Base-by-base conservation (phyloP, 2,888 invertebrate species). In the Athalia circularis region DNA sequence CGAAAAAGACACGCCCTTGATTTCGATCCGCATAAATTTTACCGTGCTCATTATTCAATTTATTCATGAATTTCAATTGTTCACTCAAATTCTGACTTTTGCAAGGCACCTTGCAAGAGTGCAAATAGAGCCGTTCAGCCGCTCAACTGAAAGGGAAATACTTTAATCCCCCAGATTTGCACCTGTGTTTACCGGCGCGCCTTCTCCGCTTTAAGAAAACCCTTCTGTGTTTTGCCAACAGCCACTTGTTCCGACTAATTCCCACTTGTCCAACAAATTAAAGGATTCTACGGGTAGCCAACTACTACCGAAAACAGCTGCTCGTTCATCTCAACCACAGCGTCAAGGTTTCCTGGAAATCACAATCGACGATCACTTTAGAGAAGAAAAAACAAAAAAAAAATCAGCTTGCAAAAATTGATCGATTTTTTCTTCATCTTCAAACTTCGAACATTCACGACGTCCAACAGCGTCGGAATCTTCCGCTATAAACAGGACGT, bases 1-100 rank as follows among this genome's bases (percentile, higher is more conserved):
- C 84, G 83, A 82, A 82, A 84, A 80, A 84, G 87, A 83, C 84
- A 86, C 87, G 87, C 88, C 88, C 87, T 86, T 84, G 81, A 84
- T 86, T 86, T 89, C 86, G 86, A 87, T 85, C 86, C 88, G 48
- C 4, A 5, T 13, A 70, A 47, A 79, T 74, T 64, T 76, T 65
- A 50, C 61, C 65, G 5, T 47, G 11, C 79, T 78, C 54, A 65
- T 61, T 65, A 68, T 68, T 65, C 15, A 50, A 76, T 57, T 68
- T 15, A 13, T 65, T 77, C 76, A 64, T 65, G 48, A 48, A 72
- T 79, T 77, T 79, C 77, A 72, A 67, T 76, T 29, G 0, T 29
- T 29, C 29, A 29, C 29, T 29, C 0, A 29, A 29, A 29, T 29
- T 29, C 29, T 29, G 29, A 29, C 29, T 29, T 29, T 29, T 29